Evolutionary conservation across 64 coral and sea anemone species (phyloP).

Genomic region (Montipora capricornis): DNA sequence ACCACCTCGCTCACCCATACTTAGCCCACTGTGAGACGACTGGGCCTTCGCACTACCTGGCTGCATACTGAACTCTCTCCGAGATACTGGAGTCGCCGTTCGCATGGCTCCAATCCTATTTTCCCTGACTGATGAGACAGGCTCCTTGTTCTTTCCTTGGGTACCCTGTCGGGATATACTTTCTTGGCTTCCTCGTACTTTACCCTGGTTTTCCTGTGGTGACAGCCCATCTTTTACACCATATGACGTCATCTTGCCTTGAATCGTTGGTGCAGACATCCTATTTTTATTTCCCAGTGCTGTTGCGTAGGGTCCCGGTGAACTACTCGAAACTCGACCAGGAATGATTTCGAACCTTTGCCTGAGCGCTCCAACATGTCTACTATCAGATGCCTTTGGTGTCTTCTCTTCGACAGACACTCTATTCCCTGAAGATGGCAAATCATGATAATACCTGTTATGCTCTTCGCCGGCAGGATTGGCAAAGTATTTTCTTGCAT

Average conservation of each 20-base stretch:
- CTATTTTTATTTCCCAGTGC: constrained; percentile 19
- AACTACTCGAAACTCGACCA: not conserved
- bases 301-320: not conserved
- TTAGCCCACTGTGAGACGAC: not conserved
- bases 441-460: constrained; percentile 21
- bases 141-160: constrained; percentile 28
- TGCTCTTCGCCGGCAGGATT: not conserved
- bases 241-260: not conserved
- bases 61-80: constrained; percentile 69
- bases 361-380: constrained; percentile 30
- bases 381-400: not conserved
- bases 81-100: constrained; percentile 78
- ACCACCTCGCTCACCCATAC: not conserved
- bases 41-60: not conserved
- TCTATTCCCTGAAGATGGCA: constrained; percentile 21
- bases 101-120: constrained; percentile 54
- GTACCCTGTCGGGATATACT: not conserved
- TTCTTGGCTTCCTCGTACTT: not conserved
- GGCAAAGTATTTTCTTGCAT: constrained; percentile 30
- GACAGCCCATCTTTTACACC: not conserved
- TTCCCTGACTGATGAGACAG: not conserved
- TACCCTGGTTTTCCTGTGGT: not conserved
- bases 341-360: constrained; percentile 60
- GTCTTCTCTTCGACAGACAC: constrained; percentile 22
- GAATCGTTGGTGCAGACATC: not conserved